phyloP scores from a whole-genome alignment of 2,888 invertebrate species.

The Chydorus sphaericus region DNA sequence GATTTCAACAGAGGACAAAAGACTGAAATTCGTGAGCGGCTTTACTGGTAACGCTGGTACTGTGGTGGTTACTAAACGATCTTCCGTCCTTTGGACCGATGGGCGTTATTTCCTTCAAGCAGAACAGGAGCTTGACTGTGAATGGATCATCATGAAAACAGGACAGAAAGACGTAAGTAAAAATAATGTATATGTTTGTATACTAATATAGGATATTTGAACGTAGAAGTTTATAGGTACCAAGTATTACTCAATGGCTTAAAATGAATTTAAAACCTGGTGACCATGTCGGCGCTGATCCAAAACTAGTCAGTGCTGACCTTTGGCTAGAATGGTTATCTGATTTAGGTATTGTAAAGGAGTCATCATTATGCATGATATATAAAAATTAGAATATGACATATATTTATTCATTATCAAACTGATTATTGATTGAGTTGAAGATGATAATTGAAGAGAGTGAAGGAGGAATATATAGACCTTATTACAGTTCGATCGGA shows the following conservation, averaged over 20 bases:
- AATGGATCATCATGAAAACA: conserved; percentile 67
- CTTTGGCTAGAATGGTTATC: conserved; percentile 48
- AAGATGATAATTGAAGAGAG: too few relatives aligned
- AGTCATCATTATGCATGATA: too few relatives aligned
- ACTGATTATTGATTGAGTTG: too few relatives aligned
- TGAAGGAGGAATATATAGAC: too few relatives aligned
- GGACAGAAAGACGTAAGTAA: not conserved
- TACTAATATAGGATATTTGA: not conserved
- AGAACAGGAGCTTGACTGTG: conserved; percentile 63
- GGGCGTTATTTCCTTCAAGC: conserved; percentile 75
- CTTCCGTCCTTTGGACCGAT: conserved; percentile 77
- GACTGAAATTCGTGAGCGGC: conserved; percentile 62
- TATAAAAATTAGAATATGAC: too few relatives aligned
- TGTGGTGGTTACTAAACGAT: conserved; percentile 47
- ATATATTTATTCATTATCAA: too few relatives aligned
- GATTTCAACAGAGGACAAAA: conserved; percentile 39
- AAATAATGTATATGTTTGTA: not conserved
- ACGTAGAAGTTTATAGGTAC: conserved; percentile 10
- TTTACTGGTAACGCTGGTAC: conserved; percentile 63
- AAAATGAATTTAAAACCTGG: conserved; percentile 31
- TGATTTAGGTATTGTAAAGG: conserved; percentile 38
- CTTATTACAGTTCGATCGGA: too few relatives aligned
- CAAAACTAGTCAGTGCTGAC: conserved; percentile 49
- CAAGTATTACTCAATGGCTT: conserved; percentile 39
- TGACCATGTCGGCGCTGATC: conserved; percentile 56